A percentile compares a stretch with the other conserved stretches of the same genome.
These are phyloP conservation scores for Calephelis perditalis DNA, from an alignment of 2,888 invertebrate species.

Conservation along the genomic window DNA sequence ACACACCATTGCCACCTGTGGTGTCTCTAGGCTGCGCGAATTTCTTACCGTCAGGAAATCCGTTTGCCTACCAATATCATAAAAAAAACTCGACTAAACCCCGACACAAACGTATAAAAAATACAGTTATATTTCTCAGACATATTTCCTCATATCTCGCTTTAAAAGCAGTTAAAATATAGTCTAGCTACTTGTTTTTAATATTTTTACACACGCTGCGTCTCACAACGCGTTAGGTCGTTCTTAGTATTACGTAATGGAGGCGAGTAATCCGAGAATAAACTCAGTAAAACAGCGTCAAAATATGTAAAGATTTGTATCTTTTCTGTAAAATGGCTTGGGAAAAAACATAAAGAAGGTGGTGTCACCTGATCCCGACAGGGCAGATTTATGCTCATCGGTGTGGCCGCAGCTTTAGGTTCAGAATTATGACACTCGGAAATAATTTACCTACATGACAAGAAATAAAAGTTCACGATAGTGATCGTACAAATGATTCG, in stretches of 20 bases:
- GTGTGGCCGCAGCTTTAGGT: constrained; percentile 75
- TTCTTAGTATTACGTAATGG: constrained; percentile 72
- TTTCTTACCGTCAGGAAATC: too few species aligned
- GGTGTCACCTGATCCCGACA: constrained; percentile 78
- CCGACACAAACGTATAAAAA: neutral
- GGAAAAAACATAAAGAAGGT: constrained; percentile 80
- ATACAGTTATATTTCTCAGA: constrained; percentile 2
- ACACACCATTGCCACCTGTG: too few species aligned
- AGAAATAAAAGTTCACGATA: constrained; percentile 55
- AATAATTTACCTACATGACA: constrained; percentile 64
- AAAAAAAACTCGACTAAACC: too few species aligned
- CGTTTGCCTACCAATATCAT: too few species aligned
- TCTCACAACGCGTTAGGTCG: constrained; percentile 43
- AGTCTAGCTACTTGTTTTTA: constrained; percentile 18
- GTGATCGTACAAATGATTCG: constrained; percentile 48
- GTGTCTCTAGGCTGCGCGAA: too few species aligned
- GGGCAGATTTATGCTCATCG: constrained; percentile 63
- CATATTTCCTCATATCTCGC: constrained; percentile 2
- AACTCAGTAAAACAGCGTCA: constrained; percentile 73
- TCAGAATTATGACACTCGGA: constrained; percentile 65
- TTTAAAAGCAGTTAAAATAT: constrained; percentile 12
- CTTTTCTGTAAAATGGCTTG: constrained; percentile 78
- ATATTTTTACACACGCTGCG: constrained; percentile 23
- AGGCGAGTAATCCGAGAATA: constrained; percentile 75
- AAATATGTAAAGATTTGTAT: constrained; percentile 79